Evolutionary conservation across 2,797 vertebrate genomes (phyloP).

Genomic region (Schizopygopsis pylzovi): DNA sequence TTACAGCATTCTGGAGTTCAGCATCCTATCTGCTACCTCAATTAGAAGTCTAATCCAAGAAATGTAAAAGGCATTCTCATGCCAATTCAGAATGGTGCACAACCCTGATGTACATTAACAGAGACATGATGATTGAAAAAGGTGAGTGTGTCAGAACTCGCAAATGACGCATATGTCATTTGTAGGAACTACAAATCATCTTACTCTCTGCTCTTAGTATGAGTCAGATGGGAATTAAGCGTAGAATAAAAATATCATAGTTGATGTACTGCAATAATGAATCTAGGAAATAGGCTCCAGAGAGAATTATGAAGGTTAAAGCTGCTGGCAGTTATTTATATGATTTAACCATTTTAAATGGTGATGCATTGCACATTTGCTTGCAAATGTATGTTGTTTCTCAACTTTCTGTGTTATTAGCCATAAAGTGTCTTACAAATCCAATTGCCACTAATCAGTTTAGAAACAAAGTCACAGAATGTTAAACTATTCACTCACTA

Average conservation of each 20-base stretch:
- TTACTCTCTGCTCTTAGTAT: slow-evolving; percentile 1
- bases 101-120: neutral
- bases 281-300: slow-evolving; percentile 5
- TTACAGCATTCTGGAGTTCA: neutral
- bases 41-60: neutral
- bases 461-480: slow-evolving; percentile 48
- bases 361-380: neutral
- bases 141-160: neutral
- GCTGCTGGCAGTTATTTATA: slow-evolving; percentile 13
- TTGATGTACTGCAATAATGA: slow-evolving; percentile 22
- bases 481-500: slow-evolving; percentile 58
- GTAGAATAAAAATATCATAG: slow-evolving; percentile 14
- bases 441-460: slow-evolving; percentile 45
- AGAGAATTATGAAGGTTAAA: slow-evolving; percentile 33
- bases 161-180: neutral
- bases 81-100: neutral
- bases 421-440: slow-evolving; percentile 45
- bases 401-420: slow-evolving; percentile 31
- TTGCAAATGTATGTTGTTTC: neutral
- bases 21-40: neutral
- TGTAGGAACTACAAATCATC: slow-evolving; percentile 5
- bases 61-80: neutral
- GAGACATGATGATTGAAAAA: neutral
- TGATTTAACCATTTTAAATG: slow-evolving; percentile 9
- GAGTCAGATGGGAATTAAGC: neutral